phyloP scores from a whole-genome alignment of 2,888 invertebrate species.

The Acleris laterana region DNA sequence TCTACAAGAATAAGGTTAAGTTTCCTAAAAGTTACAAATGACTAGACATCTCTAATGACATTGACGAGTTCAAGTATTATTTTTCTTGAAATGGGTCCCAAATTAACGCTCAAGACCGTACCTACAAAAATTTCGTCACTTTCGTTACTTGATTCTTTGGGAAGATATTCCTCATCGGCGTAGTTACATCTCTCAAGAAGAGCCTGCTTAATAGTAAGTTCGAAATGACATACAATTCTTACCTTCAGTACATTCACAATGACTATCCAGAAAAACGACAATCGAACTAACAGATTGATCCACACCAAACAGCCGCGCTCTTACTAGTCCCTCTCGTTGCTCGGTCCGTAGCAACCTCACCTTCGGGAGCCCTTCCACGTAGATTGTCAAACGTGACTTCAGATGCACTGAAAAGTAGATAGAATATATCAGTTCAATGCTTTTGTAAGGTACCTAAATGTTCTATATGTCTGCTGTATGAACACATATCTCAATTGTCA shows the following conservation, averaged over 20 bases:
- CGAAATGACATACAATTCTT: conserved; percentile 6
- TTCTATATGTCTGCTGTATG: background rate
- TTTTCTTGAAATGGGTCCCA: too few relatives aligned
- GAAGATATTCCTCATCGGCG: too few relatives aligned
- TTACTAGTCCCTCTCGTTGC: conserved; percentile 95
- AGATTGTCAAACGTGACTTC: conserved; percentile 92
- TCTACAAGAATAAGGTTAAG: too few relatives aligned
- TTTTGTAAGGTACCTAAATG: background rate
- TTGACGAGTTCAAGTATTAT: too few relatives aligned
- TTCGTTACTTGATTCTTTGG: too few relatives aligned
- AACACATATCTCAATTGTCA: background rate
- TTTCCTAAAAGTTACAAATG: too few relatives aligned
- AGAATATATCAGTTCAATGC: conserved; percentile 13
- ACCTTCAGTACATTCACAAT: conserved; percentile 97
- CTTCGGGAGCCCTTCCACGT: conserved; percentile 92
- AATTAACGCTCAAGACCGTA: too few relatives aligned
- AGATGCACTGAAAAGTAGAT: conserved; percentile 88
- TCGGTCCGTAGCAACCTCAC: conserved; percentile 93
- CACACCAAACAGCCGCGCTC: conserved; percentile 94
- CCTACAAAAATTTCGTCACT: too few relatives aligned
- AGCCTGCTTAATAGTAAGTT: too few relatives aligned
- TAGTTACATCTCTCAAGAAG: too few relatives aligned
- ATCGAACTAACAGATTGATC: conserved; percentile 89
- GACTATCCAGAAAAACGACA: conserved; percentile 97
- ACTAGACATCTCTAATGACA: too few relatives aligned